A percentile compares a stretch with the other conserved stretches of the same genome.
These are phyloP conservation scores for Drosophila santomea DNA, from an alignment of 1,140 invertebrate species.

Conservation along the genomic window DNA sequence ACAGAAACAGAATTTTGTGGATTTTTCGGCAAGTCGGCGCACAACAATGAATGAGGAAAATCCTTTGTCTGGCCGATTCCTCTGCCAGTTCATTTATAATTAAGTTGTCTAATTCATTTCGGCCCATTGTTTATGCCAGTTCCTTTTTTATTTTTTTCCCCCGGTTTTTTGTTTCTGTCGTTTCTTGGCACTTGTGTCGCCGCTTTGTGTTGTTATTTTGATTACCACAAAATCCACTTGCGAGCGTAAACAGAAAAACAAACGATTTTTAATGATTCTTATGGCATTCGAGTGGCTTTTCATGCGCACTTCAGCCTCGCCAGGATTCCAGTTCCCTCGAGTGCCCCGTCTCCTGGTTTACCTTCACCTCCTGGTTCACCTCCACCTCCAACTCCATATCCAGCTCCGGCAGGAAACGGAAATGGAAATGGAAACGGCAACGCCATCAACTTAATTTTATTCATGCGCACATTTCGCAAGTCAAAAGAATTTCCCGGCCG, in stretches of 20 bases:
- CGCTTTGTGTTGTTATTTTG: slow-evolving; percentile 59
- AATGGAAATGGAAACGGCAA: slow-evolving; percentile 73
- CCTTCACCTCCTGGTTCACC: not conserved
- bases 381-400: not conserved
- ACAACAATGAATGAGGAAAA: slow-evolving; percentile 53
- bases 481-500: slow-evolving; percentile 61
- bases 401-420: slow-evolving; percentile 49
- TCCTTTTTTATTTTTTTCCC: slow-evolving; percentile 5
- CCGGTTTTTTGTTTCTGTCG: not conserved
- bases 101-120: slow-evolving; percentile 84
- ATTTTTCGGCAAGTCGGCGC: slow-evolving; percentile 45
- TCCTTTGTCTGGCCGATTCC: slow-evolving; percentile 66
- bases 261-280: slow-evolving; percentile 82
- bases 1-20: slow-evolving; percentile 67
- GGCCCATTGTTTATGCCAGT: slow-evolving; percentile 60
- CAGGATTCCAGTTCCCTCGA: slow-evolving; percentile 27
- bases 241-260: slow-evolving; percentile 55
- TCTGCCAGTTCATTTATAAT: slow-evolving; percentile 78
- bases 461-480: slow-evolving; percentile 68
- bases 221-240: slow-evolving; percentile 79
- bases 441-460: slow-evolving; percentile 81
- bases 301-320: slow-evolving; percentile 69
- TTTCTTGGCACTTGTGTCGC: slow-evolving; percentile 56
- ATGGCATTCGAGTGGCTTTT: slow-evolving; percentile 79
- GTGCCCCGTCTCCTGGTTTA: slow-evolving; percentile 2